phyloP scores from a whole-genome alignment of 2,113 vertebrate genomes.

The Passer montanus region DNA sequence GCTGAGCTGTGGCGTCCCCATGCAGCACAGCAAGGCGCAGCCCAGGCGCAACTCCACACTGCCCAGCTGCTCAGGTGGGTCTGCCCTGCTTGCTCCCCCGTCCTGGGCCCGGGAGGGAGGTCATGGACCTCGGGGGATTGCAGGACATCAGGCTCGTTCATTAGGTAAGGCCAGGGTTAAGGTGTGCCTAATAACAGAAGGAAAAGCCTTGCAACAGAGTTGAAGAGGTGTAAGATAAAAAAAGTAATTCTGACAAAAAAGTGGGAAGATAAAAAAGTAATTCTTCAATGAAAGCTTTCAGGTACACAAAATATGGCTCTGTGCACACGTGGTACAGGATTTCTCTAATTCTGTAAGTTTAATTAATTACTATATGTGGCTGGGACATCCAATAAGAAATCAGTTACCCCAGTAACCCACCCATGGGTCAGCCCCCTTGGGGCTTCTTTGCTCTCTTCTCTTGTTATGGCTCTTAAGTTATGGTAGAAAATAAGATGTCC shows the following conservation, averaged over 20 bases:
- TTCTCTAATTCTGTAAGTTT: neutral
- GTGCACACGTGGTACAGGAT: fast-evolving
- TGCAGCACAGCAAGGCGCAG: constrained; percentile 79
- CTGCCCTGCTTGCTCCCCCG: neutral
- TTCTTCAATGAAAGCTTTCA: neutral
- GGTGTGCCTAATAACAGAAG: neutral
- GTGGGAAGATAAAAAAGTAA: neutral
- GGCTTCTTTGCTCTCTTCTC: neutral
- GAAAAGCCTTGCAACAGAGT: fast-evolving
- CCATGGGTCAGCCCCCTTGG: neutral
- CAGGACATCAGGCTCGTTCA: fast-evolving
- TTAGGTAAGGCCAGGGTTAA: neutral
- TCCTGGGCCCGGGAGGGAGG: neutral
- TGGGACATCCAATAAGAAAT: neutral
- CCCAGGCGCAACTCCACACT: constrained; percentile 80
- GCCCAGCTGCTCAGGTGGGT: constrained; percentile 82
- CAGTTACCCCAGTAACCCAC: neutral
- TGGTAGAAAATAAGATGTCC: neutral
- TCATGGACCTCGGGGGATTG: neutral
- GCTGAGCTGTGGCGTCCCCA: constrained; percentile 85
- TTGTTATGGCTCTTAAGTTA: neutral
- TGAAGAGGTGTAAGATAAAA: neutral
- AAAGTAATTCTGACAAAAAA: neutral
- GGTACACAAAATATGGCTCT: fast-evolving
- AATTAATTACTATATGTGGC: neutral